phyloP scores from a whole-genome alignment of 30 jellyfish, hydroid and myxozoan species.

The Sanderia malayensis region DNA sequence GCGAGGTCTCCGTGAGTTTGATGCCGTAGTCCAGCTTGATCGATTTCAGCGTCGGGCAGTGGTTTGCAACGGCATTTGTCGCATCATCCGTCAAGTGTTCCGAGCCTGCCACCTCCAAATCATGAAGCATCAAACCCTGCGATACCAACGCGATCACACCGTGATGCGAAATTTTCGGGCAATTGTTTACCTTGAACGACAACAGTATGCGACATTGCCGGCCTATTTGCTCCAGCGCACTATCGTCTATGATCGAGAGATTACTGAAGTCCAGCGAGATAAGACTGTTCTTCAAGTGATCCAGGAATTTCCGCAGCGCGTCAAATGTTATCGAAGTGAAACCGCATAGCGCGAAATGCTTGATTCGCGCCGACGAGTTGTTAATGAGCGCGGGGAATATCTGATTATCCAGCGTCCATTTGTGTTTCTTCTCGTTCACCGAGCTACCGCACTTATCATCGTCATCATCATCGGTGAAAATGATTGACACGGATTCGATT shows the following conservation, averaged over 20 bases:
- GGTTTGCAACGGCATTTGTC: conserved; percentile 59
- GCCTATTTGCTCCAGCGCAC: conserved; percentile 76
- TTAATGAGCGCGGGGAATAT: conserved; percentile 89
- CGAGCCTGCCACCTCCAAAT: conserved; percentile 79
- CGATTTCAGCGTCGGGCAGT: conserved; percentile 67
- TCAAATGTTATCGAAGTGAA: conserved; percentile 71
- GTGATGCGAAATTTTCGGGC: conserved; percentile 69
- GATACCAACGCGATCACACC: conserved; percentile 64
- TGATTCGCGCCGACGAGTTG: conserved; percentile 74
- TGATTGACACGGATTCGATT: conserved; percentile 78
- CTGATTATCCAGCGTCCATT: conserved; percentile 85
- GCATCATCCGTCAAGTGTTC: conserved; percentile 79
- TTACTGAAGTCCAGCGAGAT: conserved; percentile 81
- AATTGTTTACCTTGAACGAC: conserved; percentile 64
- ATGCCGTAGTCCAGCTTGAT: conserved; percentile 77
- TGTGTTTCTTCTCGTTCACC: conserved; percentile 46
- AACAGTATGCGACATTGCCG: conserved; percentile 59
- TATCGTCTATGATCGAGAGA: conserved; percentile 69
- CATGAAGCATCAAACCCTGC: conserved; percentile 51
- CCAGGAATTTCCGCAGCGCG: conserved; percentile 73
- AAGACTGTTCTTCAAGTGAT: conserved; percentile 63
- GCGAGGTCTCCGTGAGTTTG: conserved; percentile 64
- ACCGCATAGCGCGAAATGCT: conserved; percentile 92
- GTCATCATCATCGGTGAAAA: conserved; percentile 68
- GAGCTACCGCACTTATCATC: conserved; percentile 54